Evolutionary conservation across 2,113 vertebrate species (phyloP), one percentile per base, ranked within the genome.

Genomic region (Carettochelys insculpta): DNA sequence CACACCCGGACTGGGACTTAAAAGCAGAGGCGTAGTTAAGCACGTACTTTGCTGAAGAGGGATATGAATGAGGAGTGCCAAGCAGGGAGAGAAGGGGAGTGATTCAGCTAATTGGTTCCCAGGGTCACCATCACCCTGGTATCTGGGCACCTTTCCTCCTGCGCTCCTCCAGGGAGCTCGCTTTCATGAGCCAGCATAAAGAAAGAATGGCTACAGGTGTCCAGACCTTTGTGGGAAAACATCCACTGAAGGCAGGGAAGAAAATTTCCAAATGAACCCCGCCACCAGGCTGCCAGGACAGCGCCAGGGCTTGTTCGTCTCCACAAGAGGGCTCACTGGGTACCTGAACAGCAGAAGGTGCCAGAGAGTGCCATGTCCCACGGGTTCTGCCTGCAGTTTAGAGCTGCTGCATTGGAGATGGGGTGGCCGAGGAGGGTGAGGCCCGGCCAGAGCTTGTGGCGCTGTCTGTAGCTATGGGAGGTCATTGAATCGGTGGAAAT

Each of bases 51-150:
- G 38, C 65, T 43, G 68, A 22, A 73, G 5, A 27, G 68, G 41
- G 38, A 24, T 25, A 38, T 41, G 11, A 65, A 20, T 10, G 8
- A 50, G 5, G 0, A 38, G 34, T 16, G 43, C 75, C 2, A 0
- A n/a, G 58, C 29, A 45, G 3, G 34, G 68, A 43, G 41, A 29
- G 56, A 45, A 53, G 71, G 1, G 8, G 47, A 85, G 73, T 8
- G 77, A 43, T 47, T 68, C 34, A 27, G 45, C 17, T 31, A 73
- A 43, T 43, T 3, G 20, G 20, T 58, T 76, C 29, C 68, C 52
- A 61, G 80, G 61, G 80, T 65, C 34, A 45, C 65, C 58, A 16
- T 75, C 88, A 73, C 22, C 19, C 38, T 71, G 11, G 38, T 71
- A 38, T 45, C 43, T 58, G 65, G 45, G 43, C 41, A 38, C 20